Evolutionary conservation across 2,888 invertebrate genomes (phyloP).

Genomic region (Kryphioiulus occultus): DNA sequence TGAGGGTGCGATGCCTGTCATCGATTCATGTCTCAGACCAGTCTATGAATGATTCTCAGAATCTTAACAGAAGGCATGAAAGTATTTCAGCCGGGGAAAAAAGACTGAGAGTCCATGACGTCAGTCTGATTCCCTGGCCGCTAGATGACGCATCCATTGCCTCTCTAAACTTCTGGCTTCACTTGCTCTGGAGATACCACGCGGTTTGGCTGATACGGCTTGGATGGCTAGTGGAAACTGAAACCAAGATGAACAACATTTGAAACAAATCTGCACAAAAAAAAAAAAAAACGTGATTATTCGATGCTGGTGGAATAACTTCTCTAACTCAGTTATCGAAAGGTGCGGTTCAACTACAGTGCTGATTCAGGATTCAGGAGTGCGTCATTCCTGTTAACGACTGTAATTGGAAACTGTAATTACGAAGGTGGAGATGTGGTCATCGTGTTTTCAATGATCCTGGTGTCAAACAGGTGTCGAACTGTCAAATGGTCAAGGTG

Average conservation of each 20-base stretch:
- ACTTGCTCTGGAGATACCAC: neutral
- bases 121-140: neutral
- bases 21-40: too few relatives aligned
- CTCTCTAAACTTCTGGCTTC: neutral
- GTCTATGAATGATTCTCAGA: neutral
- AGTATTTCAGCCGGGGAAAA: too few relatives aligned
- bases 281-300: neutral
- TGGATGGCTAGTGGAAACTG: neutral
- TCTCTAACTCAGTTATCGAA: neutral
- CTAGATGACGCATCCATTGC: neutral
- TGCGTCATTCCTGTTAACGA: conserved; percentile 8
- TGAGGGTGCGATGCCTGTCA: too few relatives aligned
- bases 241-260: neutral
- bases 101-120: neutral
- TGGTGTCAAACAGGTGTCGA: neutral
- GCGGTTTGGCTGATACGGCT: neutral
- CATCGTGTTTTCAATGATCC: neutral
- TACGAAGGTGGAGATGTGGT: conserved; percentile 20
- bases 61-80: neutral
- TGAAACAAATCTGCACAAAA: neutral
- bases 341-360: neutral
- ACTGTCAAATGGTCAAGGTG: neutral
- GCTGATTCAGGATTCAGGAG: conserved; percentile 29
- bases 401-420: conserved; percentile 19
- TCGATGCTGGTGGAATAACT: neutral